Evolutionary conservation across 1,140 invertebrate species (phyloP).

Genomic region (Drosophila seguyi): DNA sequence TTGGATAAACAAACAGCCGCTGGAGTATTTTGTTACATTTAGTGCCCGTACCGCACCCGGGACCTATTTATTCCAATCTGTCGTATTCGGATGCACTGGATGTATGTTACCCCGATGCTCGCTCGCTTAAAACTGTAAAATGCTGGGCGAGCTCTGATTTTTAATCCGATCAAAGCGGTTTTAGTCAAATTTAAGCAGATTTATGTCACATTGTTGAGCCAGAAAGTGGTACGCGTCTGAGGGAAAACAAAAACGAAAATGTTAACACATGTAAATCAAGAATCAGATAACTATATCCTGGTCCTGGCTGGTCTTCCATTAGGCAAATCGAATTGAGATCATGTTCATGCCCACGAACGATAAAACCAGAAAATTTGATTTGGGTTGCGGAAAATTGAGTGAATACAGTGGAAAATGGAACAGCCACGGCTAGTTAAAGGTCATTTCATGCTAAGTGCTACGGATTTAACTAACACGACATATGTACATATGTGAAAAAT

Average conservation of each 20-base stretch:
- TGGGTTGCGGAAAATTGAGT: conserved; percentile 37
- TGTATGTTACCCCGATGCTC: not conserved
- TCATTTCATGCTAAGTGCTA: not conserved
- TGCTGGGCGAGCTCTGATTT: conserved; percentile 70
- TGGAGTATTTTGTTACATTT: conserved; percentile 80
- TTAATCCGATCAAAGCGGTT: conserved; percentile 84
- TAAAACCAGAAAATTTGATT: conserved; percentile 43
- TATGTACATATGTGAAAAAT: conserved; percentile 9
- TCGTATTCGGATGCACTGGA: conserved; percentile 66
- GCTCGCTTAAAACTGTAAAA: conserved; percentile 66
- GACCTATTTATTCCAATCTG: conserved; percentile 67
- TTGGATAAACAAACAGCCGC: conserved; percentile 85
- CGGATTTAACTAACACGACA: not conserved
- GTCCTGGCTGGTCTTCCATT: conserved; percentile 30
- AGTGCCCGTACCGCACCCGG: conserved; percentile 18
- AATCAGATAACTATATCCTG: conserved; percentile 60
- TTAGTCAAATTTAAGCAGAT: conserved; percentile 85
- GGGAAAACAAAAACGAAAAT: conserved; percentile 55
- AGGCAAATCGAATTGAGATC: conserved; percentile 53
- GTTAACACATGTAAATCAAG: conserved; percentile 82
- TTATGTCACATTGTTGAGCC: conserved; percentile 77
- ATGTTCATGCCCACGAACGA: conserved; percentile 18
- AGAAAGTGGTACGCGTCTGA: conserved; percentile 48
- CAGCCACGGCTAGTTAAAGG: not conserved
- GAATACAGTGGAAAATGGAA: not conserved